phyloP scores from a whole-genome alignment of 2,888 invertebrate genomes.

The Limnephilus marmoratus region DNA sequence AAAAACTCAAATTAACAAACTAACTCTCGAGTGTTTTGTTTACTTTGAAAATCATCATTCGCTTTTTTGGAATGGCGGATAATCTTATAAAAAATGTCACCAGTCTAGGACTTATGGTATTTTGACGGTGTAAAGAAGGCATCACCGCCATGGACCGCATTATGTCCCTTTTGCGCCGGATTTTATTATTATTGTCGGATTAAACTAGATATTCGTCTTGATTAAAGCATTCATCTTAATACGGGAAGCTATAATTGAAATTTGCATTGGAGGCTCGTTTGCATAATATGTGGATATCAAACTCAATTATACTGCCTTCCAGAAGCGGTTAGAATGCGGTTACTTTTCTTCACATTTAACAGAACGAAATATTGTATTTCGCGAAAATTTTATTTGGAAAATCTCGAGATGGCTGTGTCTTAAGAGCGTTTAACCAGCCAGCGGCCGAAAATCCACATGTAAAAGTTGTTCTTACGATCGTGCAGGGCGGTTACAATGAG shows the following conservation, averaged over 20 bases:
- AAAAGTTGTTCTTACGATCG: no score
- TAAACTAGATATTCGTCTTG: not conserved
- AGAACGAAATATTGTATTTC: not conserved
- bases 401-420: not conserved
- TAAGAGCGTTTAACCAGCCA: no score
- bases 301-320: not conserved
- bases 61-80: not conserved
- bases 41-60: not conserved
- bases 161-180: not conserved
- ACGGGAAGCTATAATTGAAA: not conserved
- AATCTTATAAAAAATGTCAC: not conserved
- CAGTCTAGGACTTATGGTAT: not conserved
- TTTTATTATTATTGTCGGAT: not conserved
- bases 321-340: no score
- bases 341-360: not conserved
- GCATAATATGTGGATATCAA: not conserved
- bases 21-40: not conserved
- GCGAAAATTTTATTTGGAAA: not conserved
- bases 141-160: not conserved
- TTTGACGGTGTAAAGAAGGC: not conserved
- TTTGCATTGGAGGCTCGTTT: not conserved
- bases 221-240: not conserved
- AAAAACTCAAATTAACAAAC: not conserved
- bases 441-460: no score
- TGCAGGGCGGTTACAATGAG: no score